These are phyloP conservation scores for Orius insidiosus DNA, from an alignment of 1,140 invertebrate species.

Conservation along the genomic window DNA sequence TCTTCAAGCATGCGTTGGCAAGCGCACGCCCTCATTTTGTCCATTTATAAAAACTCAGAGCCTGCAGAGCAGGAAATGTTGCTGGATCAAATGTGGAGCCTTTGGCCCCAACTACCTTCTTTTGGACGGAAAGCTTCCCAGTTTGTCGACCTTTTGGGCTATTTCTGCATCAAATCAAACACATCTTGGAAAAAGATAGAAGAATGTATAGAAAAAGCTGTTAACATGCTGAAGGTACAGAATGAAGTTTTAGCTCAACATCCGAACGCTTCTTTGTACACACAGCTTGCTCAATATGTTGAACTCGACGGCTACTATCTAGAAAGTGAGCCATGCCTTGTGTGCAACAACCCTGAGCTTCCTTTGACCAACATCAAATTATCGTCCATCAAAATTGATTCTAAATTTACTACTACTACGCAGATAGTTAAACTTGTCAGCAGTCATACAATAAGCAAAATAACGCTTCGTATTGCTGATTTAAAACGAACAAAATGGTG, in stretches of 20 bases:
- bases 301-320: slow-evolving; percentile 92
- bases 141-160: slow-evolving; percentile 90
- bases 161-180: slow-evolving; percentile 70
- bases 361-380: slow-evolving; percentile 83
- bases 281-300: slow-evolving; percentile 75
- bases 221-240: slow-evolving; percentile 70
- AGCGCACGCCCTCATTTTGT: slow-evolving; percentile 73
- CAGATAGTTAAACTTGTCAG: slow-evolving; percentile 93
- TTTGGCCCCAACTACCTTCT: slow-evolving; percentile 79
- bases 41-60: slow-evolving; percentile 67
- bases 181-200: slow-evolving; percentile 35
- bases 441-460: slow-evolving; percentile 87
- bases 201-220: slow-evolving; percentile 68
- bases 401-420: slow-evolving; percentile 93
- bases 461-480: slow-evolving; percentile 83
- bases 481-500: slow-evolving; percentile 96
- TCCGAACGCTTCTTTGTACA: slow-evolving; percentile 86
- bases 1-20: slow-evolving; percentile 86
- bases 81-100: slow-evolving; percentile 68
- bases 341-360: slow-evolving; percentile 94
- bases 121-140: slow-evolving; percentile 88
- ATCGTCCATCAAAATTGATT: slow-evolving; percentile 86
- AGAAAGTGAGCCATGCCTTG: slow-evolving; percentile 88
- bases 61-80: slow-evolving; percentile 57
- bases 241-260: slow-evolving; percentile 77